Evolutionary conservation across 1,140 invertebrate genomes (phyloP), one percentile per base, ranked within the genome.

Genomic region (Lordiphosa mommai): DNA sequence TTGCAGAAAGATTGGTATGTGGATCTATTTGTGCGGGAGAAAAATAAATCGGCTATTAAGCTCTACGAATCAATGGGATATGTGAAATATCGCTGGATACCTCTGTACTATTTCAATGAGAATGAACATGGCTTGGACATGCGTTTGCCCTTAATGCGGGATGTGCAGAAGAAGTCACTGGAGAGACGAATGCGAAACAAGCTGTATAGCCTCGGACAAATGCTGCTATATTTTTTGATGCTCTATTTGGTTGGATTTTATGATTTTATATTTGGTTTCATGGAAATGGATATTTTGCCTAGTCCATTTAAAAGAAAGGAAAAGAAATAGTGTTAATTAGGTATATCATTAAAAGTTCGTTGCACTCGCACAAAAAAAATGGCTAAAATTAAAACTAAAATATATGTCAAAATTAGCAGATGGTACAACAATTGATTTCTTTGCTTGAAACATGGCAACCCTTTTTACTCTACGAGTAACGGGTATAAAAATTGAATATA

Each of bases 41-140:
- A 67, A 16, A 82, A 82, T 14, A 4, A 13, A 0, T 23, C 36
- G 0, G 76, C 76, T 27, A 44, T 36, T 13, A 20, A 48, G 2
- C 34, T 82, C 2, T 82, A 82, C 8, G n/a, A 36, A 4, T 20
- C 40, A 4, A 6, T 82, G 50, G 76, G 76, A 12, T 82, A 72
- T n/a, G 20, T 13, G 23, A 27, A 27, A 2, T 33, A 57, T 14
- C 46, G 36, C 1, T 33, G 55, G 2, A 47, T 55, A 3, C 9
- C 68, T 1, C 7, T 46, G 3, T 55, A 84, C 0, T 84, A 82
- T 36, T 84, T 27, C 37, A 73, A 79, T 12, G n/a, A n/a, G n/a
- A n/a, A n/a, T n/a, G 74, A 79, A 4, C 16, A 58, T 34, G 74
- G 69, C n/a, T 80, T 61, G 5, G 56, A 80, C 2, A 69, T 79